Base-by-base conservation (phyloP, 2,113 vertebrate genomes). In the Ceyx melanurus region DNA sequence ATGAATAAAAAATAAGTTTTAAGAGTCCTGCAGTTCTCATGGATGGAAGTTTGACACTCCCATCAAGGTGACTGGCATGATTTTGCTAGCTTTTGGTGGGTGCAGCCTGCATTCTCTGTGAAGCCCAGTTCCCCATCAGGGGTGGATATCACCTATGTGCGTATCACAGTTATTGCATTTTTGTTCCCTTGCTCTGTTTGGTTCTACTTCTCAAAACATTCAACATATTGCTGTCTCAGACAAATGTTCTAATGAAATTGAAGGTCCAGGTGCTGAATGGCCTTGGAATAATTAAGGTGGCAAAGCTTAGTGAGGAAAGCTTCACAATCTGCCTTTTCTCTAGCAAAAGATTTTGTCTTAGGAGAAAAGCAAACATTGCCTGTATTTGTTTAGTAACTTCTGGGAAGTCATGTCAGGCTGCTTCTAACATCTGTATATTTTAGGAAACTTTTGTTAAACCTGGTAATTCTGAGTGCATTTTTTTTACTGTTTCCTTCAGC, bases 171-270 rank as follows among this genome's bases (percentile, higher is more conserved):
- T 64, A 9, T 37, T 88, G 31, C 22, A 25, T 75, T 84, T 84
- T 77, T 72, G 7, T 51, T 90, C 46, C 35, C 33, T 78, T 89
- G 80, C 53, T 48, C 61, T 91, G 86, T 68, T 70, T 50, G 45
- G 13, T 83, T 90, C 73, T 85, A 21, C 33, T 88, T 89, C 46
- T 82, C 31, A 31, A 79, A 82, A 66, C 7, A n/a, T 58, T 61
- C n/a, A 68, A 20, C 5, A 29, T 1, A 0, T 6, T 77, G 23
- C 42, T 56, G 51, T n/a, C 43, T 37, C 64, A 77, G 23, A 51
- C 3, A 77, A 79, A 40, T n/a, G 3, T 79, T 89, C 23, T 42
- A 50, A 35, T 22, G 18, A 82, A 89, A 35, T 19, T 45, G 16
- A 92, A 78, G 13, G 10, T 58, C 14, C 0, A 0, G 45, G 37